Evolutionary conservation across 2,113 vertebrate species (phyloP).

Genomic region (Platycercus adscitus): DNA sequence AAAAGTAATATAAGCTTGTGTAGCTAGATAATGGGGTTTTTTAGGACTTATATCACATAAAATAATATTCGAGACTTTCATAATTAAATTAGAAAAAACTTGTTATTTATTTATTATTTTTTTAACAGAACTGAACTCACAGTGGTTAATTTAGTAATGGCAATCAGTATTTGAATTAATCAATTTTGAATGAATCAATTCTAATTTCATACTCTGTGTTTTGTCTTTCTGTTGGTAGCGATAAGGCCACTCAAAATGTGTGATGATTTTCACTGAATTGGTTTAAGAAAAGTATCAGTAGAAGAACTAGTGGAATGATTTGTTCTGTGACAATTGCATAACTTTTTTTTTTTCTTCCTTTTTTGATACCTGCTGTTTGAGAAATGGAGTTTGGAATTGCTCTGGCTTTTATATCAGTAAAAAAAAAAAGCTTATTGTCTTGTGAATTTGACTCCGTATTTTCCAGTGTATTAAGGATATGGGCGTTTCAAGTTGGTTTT

Average conservation of each 20-base stretch:
- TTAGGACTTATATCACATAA: not conserved
- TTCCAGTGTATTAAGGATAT: not conserved
- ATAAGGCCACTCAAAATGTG: not conserved
- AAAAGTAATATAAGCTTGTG: not conserved
- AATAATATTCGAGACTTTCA: not conserved
- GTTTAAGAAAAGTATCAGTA: not conserved
- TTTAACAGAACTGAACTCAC: not conserved
- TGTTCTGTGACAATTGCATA: not conserved
- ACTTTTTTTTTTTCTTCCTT: not conserved
- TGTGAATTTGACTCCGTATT: not conserved
- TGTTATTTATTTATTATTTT: not conserved
- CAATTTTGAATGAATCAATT: not conserved
- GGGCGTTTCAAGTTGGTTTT: not conserved
- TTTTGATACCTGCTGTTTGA: constrained; percentile 7
- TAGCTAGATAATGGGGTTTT: not conserved
- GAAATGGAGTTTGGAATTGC: constrained; percentile 4
- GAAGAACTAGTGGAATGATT: not conserved
- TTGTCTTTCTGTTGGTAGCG: not conserved
- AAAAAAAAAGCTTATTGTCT: not conserved
- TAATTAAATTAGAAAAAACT: not conserved
- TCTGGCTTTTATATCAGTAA: not conserved
- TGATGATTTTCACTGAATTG: not conserved
- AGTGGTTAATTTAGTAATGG: not conserved
- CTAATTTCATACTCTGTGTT: not conserved
- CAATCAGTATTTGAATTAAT: not conserved